Evolutionary conservation across 2,888 invertebrate species (phyloP).

Genomic region (Diaprepes abbreviatus): DNA sequence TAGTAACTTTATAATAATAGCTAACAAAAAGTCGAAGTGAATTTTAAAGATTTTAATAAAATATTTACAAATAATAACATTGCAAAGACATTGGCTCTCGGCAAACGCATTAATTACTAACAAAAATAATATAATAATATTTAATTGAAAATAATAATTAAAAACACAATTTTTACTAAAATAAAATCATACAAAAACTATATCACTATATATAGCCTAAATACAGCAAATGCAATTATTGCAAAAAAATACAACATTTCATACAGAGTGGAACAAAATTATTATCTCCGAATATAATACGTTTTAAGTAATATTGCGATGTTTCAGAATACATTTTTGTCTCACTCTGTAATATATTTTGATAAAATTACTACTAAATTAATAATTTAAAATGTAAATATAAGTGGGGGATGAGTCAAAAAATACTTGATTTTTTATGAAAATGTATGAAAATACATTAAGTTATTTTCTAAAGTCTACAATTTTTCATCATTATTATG

Average conservation of each 20-base stretch:
- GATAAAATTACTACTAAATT: not conserved
- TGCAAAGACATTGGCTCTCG: slow-evolving; percentile 28
- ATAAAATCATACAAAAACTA: slow-evolving; percentile 26
- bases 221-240: slow-evolving; percentile 12
- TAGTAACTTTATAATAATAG: too few species aligned
- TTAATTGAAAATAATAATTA: slow-evolving; percentile 16
- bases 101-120: slow-evolving; percentile 24
- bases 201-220: slow-evolving; percentile 33
- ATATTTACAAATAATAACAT: slow-evolving; percentile 46
- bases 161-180: slow-evolving; percentile 23
- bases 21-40: too few species aligned
- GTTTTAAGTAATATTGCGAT: not conserved
- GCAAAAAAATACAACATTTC: not conserved
- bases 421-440: slow-evolving; percentile 41
- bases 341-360: slow-evolving; percentile 1
- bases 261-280: not conserved
- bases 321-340: not conserved
- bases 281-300: not conserved
- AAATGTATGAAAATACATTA: slow-evolving; percentile 48
- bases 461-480: slow-evolving; percentile 28
- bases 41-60: slow-evolving; percentile 39
- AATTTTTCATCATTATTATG: slow-evolving; percentile 16
- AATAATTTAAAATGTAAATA: slow-evolving; percentile 1
- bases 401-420: slow-evolving; percentile 37
- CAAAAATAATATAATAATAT: slow-evolving; percentile 31